Evolutionary conservation across 2,797 vertebrate species (phyloP), one percentile per base, ranked within the genome.

Genomic region (Perodicticus potto): DNA sequence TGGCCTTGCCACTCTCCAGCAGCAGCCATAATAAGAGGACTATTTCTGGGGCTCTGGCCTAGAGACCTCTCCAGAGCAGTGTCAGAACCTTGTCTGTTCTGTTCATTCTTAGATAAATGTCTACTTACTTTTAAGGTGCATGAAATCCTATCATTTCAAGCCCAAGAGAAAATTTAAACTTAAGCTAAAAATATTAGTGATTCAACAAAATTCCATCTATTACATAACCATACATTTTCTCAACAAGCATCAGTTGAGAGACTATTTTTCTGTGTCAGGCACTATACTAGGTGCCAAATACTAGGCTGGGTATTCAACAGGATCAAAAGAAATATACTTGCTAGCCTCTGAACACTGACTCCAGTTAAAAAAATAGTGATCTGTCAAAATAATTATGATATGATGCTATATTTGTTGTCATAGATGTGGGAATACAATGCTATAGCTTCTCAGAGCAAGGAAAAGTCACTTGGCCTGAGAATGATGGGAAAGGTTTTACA

Each of bases 121-220:
- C 94, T 73, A 70, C 65, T 84, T 32, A 43, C n/a, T 34, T 96
- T 82, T 80, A 27, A 81, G 37, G 32, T 61, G 12, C 16, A 17
- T 45, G 29, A 72, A 85, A 81, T 53, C 12, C 20, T 37, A 72
- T 53, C 40, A 49, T 43, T 67, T 32, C 22, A 78, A 96, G 57
- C 43, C 53, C 70, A 74, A 85, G 89, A 80, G 27, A 92, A 32
- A 89, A 96, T 74, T 77, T 86, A 73, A 89, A 82, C 43, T 86
- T 92, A 76, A 96, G 43, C 67, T 84, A 53, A 61, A 96, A 92
- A 91, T 8, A 65, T 72, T 40, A 94, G 32, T 34, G 45, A 70
- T 61, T 57, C 16, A 32, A 86, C 5, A 76, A 76, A 61, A 91
- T 63, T 27, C n/a, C 53, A 65, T 29, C 29, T 6, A 73, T 83